Percentiles rank a stretch among this genome's conserved stretches.
phyloP scores from a whole-genome alignment of 2,113 vertebrate species.

The Diadophis punctatus region DNA sequence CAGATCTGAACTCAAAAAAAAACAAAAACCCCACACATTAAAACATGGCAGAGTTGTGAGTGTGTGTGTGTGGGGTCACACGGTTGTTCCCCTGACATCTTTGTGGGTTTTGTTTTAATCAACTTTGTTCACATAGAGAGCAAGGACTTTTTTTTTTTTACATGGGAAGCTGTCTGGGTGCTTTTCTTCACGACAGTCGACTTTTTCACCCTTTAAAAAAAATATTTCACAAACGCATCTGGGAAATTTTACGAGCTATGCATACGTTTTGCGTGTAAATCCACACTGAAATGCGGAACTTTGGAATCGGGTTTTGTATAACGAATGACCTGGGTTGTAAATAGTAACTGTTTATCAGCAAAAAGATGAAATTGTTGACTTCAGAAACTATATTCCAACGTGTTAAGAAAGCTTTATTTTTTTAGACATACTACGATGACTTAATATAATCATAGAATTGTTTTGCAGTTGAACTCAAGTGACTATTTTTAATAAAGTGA shows the following conservation, averaged over 20 bases:
- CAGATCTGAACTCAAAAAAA: background rate
- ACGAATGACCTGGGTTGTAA: background rate
- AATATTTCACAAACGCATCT: background rate
- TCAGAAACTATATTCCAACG: background rate
- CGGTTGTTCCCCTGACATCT: background rate
- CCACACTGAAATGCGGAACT: background rate
- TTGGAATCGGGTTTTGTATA: background rate
- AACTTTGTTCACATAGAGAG: background rate
- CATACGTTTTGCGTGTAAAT: background rate
- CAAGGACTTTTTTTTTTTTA: background rate
- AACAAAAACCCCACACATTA: background rate
- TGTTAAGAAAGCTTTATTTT: constrained; percentile 34
- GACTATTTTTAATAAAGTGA: constrained; percentile 40
- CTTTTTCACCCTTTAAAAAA: background rate
- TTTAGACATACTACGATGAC: constrained; percentile 8
- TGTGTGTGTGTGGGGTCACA: too few relatives aligned
- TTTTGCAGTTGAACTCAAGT: background rate
- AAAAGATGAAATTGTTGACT: background rate
- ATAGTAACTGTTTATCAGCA: background rate
- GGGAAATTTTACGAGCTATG: background rate
- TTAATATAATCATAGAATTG: constrained; percentile 10
- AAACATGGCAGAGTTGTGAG: background rate
- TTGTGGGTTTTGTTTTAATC: background rate
- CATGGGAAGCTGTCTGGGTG: too few relatives aligned
- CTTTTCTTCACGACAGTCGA: background rate